Evolutionary conservation across 1,140 invertebrate species (phyloP).

Genomic region (Bombus consobrinus): DNA sequence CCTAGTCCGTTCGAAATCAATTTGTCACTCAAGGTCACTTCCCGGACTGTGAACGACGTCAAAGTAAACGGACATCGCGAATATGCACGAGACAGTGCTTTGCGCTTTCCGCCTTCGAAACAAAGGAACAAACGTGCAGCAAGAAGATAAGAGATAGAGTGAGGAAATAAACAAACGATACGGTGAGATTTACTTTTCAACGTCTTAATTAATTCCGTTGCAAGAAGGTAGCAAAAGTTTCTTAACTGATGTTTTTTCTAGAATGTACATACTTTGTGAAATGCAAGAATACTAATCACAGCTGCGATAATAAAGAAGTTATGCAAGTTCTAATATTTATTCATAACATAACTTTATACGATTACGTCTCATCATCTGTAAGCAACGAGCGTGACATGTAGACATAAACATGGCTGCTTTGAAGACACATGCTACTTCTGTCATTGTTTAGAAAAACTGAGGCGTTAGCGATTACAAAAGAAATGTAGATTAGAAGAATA

Average conservation of each 20-base stretch:
- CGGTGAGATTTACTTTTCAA: not conserved
- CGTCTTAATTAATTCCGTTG: not conserved
- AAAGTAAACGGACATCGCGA: constrained; percentile 3
- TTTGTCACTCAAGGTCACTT: constrained; percentile 13
- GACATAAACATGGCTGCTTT: not conserved
- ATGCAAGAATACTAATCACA: not conserved
- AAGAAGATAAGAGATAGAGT: not conserved
- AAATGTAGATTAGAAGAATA: not conserved
- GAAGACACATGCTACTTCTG: not conserved
- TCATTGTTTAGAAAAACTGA: not conserved
- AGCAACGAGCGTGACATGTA: not conserved
- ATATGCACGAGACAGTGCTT: constrained; percentile 2
- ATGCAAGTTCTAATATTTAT: not conserved
- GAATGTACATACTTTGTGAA: not conserved
- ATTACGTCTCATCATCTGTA: not conserved
- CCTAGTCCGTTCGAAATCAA: not conserved
- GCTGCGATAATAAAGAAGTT: no score
- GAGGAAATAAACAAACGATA: not conserved
- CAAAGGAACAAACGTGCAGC: constrained; percentile 15
- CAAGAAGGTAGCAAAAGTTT: not conserved
- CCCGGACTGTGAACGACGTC: constrained; percentile 10
- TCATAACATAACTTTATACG: not conserved
- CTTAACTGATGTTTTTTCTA: not conserved
- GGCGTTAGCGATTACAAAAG: not conserved
- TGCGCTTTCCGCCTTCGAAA: not conserved